Conservation (phyloP, 2,888 invertebrate species). For the Chromoteleia sp. region DNA sequence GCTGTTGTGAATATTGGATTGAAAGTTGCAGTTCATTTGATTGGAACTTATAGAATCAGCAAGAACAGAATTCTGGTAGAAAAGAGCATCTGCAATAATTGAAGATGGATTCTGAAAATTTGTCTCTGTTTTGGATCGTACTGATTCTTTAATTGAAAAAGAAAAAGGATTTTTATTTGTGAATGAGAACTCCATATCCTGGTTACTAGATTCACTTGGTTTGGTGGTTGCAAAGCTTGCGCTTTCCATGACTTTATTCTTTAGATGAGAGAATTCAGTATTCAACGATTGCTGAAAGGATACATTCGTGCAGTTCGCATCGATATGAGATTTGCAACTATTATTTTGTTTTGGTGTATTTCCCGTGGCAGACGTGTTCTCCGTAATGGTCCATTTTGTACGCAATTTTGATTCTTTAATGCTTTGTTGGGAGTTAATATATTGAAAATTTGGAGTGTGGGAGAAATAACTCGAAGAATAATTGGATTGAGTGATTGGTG, state of each 20-base stretch:
- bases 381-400: slow-evolving; percentile 81
- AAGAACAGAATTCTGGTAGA: slow-evolving; percentile 14
- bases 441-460: slow-evolving; percentile 70
- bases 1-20: neutral
- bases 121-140: neutral
- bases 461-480: slow-evolving; percentile 53
- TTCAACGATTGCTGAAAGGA: slow-evolving; percentile 76
- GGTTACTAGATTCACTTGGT: slow-evolving; percentile 68
- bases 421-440: slow-evolving; percentile 62
- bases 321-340: slow-evolving; percentile 71
- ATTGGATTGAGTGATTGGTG: slow-evolving; percentile 50
- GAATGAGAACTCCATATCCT: slow-evolving; percentile 57
- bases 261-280: slow-evolving; percentile 77
- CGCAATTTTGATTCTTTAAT: slow-evolving; percentile 79
- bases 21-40: neutral
- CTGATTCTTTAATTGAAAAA: slow-evolving; percentile 17
- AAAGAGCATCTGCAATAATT: slow-evolving; percentile 4
- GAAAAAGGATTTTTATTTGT: slow-evolving; percentile 27
- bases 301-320: slow-evolving; percentile 24
- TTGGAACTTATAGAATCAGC: slow-evolving; percentile 4
- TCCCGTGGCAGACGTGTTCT: slow-evolving; percentile 71
- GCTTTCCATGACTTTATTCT: slow-evolving; percentile 77
- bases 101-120: slow-evolving; percentile 17
- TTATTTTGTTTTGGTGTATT: slow-evolving; percentile 66
- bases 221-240: slow-evolving; percentile 43